Base-by-base conservation (phyloP, 2,797 vertebrate species). In the Buphagus erythrorhynchus region DNA sequence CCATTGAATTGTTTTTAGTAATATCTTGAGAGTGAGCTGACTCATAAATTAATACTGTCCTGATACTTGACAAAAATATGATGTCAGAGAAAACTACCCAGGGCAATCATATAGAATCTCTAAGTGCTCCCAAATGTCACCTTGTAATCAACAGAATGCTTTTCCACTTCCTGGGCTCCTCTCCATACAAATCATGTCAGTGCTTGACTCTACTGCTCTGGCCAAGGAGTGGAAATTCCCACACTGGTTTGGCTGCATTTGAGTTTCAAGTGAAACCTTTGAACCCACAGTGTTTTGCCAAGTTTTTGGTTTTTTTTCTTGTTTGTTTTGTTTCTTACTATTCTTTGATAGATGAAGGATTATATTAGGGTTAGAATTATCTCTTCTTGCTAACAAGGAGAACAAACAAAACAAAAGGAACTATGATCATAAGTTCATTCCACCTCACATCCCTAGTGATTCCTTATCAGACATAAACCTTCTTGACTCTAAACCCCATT, bases 91-190 rank as follows among this genome's bases (percentile, higher is more conserved):
- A 75, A 84, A 55, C 52, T 48, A 71, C 69, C 73, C 91, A 91
- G 82, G 89, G 73, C 91, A 93, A 94, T 88, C 72, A 91, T 29
- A 58, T 78, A 57, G 81, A 94, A 61, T 43, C 49, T 63, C 57
- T 49, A 26, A 78, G 36, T 0, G 7, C 66, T 88, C 48, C 73
- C 84, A 86, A 81, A 57, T 90, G 29, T 67, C 73, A 67, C 36
- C 48, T 48, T 2, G 7, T 86, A 54, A 93, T 79, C 58, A 86
- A 40, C 42, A 73, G 54, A 86, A 86, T 45, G 67, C 36, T 81
- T 72, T 88, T 55, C 67, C 62, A 36, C 55, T 83, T 90, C 40
- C 58, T 52, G 13, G 42, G 51, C 25, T 84, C 3, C 43, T 71
- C 35, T 92, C 63, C 84, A 83, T 45, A 51, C 45, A 49, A 46